Evolutionary conservation across 2,113 vertebrate species (phyloP).

Genomic region (Xiphophorus couchianus): DNA sequence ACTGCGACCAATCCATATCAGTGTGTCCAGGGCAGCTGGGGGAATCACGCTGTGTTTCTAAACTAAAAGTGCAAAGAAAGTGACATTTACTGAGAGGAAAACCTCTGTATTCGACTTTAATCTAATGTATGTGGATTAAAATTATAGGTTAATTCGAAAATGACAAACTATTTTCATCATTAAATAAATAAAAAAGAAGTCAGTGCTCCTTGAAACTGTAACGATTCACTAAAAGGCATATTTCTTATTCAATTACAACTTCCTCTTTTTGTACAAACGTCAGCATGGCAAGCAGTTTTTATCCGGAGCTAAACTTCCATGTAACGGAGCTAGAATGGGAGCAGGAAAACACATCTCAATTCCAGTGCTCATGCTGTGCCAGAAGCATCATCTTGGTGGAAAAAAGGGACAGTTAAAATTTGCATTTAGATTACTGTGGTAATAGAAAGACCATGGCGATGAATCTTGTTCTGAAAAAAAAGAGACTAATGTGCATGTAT

Average conservation of each 20-base stretch:
- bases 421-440: slow-evolving; percentile 86
- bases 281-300: slow-evolving; percentile 63
- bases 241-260: slow-evolving; percentile 38
- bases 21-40: slow-evolving; percentile 33
- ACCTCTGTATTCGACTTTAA: slow-evolving; percentile 18
- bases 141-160: slow-evolving; percentile 20
- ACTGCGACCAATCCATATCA: slow-evolving; percentile 60
- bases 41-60: slow-evolving; percentile 23
- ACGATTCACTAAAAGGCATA: background rate
- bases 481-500: slow-evolving; percentile 76
- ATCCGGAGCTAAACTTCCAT: slow-evolving; percentile 55
- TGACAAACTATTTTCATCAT: slow-evolving; percentile 27
- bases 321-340: slow-evolving; percentile 36
- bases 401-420: slow-evolving; percentile 78
- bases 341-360: slow-evolving; percentile 62
- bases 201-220: background rate
- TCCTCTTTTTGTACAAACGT: slow-evolving; percentile 23
- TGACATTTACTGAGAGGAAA: slow-evolving; percentile 9
- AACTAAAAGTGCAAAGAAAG: slow-evolving; percentile 22
- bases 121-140: background rate
- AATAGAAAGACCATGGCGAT: slow-evolving; percentile 79
- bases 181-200: slow-evolving; percentile 17
- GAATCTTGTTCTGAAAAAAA: slow-evolving; percentile 67
- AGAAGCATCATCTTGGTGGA: slow-evolving; percentile 70
- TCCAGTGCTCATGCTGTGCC: slow-evolving; percentile 65